Percentiles rank a stretch among this genome's conserved stretches.
phyloP scores from a whole-genome alignment of 2,797 vertebrate genomes.

The Melanotaenia nigrans region DNA sequence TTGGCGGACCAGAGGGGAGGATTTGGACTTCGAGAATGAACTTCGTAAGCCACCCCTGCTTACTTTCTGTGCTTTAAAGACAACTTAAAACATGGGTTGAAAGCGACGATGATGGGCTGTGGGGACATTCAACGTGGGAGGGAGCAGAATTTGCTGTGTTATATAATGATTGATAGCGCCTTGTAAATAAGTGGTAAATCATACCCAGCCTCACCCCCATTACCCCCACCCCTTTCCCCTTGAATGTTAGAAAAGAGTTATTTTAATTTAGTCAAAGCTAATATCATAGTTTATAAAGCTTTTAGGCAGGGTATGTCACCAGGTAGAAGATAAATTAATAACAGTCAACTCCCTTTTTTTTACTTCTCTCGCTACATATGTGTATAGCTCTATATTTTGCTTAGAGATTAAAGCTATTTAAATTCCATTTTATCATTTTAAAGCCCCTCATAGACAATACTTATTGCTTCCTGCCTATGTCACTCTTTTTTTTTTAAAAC shows the following conservation, averaged over 20 bases:
- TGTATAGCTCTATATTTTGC: neutral
- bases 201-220: slow-evolving; percentile 19
- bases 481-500: neutral
- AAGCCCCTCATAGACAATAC: slow-evolving; percentile 8
- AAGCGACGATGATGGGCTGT: slow-evolving; percentile 59
- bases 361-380: neutral
- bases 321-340: slow-evolving; percentile 10
- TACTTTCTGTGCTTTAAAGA: slow-evolving; percentile 63
- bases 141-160: slow-evolving; percentile 71
- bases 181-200: slow-evolving; percentile 67
- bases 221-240: slow-evolving; percentile 21
- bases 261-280: slow-evolving; percentile 8
- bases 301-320: slow-evolving; percentile 17
- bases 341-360: neutral
- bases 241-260: slow-evolving; percentile 12
- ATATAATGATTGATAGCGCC: slow-evolving; percentile 76
- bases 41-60: slow-evolving; percentile 38
- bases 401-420: neutral
- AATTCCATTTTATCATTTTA: neutral
- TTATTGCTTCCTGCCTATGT: neutral
- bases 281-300: neutral
- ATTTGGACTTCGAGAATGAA: slow-evolving; percentile 63
- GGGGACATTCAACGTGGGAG: slow-evolving; percentile 75
- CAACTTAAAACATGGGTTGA: slow-evolving; percentile 78
- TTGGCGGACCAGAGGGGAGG: slow-evolving; percentile 27